Base-by-base conservation (phyloP, 2,888 invertebrate species). In the Liposcelis brunnea region DNA sequence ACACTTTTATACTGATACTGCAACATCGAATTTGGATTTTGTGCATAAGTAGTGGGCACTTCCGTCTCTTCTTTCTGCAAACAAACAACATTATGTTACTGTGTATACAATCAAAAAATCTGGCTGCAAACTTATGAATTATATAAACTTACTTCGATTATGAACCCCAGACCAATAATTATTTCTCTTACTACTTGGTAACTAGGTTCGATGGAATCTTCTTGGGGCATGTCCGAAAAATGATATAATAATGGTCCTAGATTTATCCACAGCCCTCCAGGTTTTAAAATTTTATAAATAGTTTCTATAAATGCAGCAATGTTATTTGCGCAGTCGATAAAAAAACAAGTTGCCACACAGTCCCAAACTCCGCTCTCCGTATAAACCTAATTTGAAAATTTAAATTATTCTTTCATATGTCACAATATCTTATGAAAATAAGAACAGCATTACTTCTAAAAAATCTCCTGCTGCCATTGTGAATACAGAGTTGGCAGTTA, bases 391-490 rank as follows among this genome's bases (percentile, higher is more conserved):
- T 26, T 14, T 33, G 14, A 15, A 40, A 26, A 32, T 38, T 37
- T n/a, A n/a, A n/a, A n/a, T 11, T 26, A 35, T 21, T n/a, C n/a
- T n/a, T n/a, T n/a, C n/a, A n/a, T 19, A 8, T 6, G 26, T 8
- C 26, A 8, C 26, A 26, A 26, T 4, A 26, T 8, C 26, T 26
- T 26, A 26, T 4, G 12, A 40, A 43, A 7, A 19, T 18, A 11
- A 12, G 26, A 26, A 26, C 4, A 26, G 26, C 26, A 26, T 67
- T 54, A 91, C 87, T 69, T 94, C 90, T 12, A 93, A 67, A 59
- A 97, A 98, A 61, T 97, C 95, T 1, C 97, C 98, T 11, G 95
- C 97, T 0, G 86, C 83, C 84, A 98, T 97, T 2, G 89, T 87
- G 64, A 97, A 90, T 58, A 77, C 71, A 37, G 71, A 67, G 42